Base-by-base conservation (phyloP, 2,113 vertebrate species). In the Xiphophorus couchianus region DNA sequence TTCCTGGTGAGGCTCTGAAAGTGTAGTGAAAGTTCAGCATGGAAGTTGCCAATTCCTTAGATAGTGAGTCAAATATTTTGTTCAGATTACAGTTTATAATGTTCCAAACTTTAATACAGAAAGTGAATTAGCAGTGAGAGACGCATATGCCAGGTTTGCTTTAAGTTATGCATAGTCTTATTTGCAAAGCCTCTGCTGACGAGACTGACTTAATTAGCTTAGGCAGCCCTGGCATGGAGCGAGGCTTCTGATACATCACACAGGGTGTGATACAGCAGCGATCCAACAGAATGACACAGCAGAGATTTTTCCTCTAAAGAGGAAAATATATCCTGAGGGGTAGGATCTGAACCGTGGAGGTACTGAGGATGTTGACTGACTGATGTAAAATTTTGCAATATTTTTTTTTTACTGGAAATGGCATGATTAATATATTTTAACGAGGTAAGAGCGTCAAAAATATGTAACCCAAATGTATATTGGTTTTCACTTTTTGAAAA, bases 1-100 rank as follows among this genome's bases (percentile, higher is more conserved):
- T 69, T 4, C 14, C 44, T 19, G 14, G 5, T 75, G 66, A 27
- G 78, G 44, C 15, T 30, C 70, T 84, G n/a, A 71, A 84, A 4
- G 65, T 71, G 62, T 86, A 35, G 84, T 76, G 61, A 54, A 37
- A 76, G 6, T 35, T 39, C 60, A 73, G 62, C 58, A 37, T 9
- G 13, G 25, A 61, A 37, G 12, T 29, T 62, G 28, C 9, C 19
- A 58, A 69, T 27, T 14, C 15, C 42, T 44, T 4, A 5, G 12
- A 19, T 51, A 11, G 44, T 17, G 1, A 22, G 4, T 15, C 44
- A 51, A 17, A 17, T 17, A 19, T 51, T 37, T 37, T 37, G 35
- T 22, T 19, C 51, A 54, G 22, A 25, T 22, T 10, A 54, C 51
- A 54, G 51, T 54, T 54, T 54, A 44, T 44, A 15, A 44, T 44